These are phyloP conservation scores for Dicycla oo DNA, from an alignment of 2,888 invertebrate species.

Conservation along the genomic window DNA sequence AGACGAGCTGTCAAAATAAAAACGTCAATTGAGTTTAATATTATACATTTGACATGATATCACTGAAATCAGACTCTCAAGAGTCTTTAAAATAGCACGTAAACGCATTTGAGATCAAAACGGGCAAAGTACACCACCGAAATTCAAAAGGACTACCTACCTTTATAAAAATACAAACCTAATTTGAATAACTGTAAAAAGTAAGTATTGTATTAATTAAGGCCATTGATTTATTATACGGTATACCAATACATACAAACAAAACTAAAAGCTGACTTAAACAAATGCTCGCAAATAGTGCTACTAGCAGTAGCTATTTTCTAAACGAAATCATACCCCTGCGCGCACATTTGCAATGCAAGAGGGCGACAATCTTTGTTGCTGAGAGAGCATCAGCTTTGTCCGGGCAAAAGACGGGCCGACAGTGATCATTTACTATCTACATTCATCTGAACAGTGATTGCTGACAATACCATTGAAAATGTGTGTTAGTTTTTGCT, in stretches of 20 bases:
- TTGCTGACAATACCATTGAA: conserved; percentile 2
- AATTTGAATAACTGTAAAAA: background rate
- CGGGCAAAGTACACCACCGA: too few species aligned
- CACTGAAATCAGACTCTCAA: background rate
- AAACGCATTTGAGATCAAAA: too few species aligned
- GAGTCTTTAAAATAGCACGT: background rate
- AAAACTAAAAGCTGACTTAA: background rate
- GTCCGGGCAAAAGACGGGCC: conserved; percentile 17
- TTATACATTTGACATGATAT: background rate
- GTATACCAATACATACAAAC: background rate
- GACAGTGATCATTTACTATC: conserved; percentile 1
- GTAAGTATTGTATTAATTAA: background rate
- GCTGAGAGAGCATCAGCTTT: conserved; percentile 19
- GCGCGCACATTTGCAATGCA: conserved; percentile 27
- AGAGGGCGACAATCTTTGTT: conserved; percentile 30
- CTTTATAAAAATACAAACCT: too few species aligned
- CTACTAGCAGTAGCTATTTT: conserved; percentile 1
- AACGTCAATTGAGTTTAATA: background rate
- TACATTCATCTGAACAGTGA: conserved; percentile 9
- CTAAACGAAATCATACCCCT: conserved; percentile 28
- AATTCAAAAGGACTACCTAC: too few species aligned
- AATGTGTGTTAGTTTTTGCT: background rate
- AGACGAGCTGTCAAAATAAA: background rate
- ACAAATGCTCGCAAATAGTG: conserved; percentile 17
- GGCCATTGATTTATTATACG: background rate